Base-by-base conservation (phyloP, 2,113 vertebrate genomes). In the Colaptes auratus region DNA sequence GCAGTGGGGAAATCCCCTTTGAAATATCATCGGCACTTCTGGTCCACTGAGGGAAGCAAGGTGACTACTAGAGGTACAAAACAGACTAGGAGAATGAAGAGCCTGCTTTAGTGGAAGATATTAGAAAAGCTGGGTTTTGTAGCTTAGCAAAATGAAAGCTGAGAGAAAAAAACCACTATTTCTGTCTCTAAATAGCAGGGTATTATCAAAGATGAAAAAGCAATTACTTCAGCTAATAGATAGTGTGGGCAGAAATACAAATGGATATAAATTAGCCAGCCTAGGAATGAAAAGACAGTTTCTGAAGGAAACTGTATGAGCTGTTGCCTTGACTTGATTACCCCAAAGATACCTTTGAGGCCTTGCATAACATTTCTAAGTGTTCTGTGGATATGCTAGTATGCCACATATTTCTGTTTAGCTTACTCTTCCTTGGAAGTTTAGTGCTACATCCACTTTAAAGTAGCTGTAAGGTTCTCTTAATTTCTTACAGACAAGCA, bases 211-310 rank as follows among this genome's bases (percentile, higher is more conserved):
- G 75, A 88, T 33, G 9, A 85, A 89, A 88, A 77, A 50, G 50
- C 27, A 71, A 69, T 82, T 89, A 72, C 71, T 85, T 75, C 64
- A 85, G 28, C 10, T 85, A 72, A 85, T 75, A 78, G 48, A 30
- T 90, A 31, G n/a, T 60, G n/a, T 39, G 25, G 79, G 67, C 59
- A 95, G 85, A 94, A 89, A 53, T 33, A 85, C 36, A 82, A 85
- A 56, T 19, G 52, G 44, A 25, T 76, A 59, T 19, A 75, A 82
- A 92, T 58, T 35, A 89, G 10, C 35, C 74, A 78, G 36, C 7
- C 42, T 85, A 82, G 46, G 85, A 95, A 72, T 13, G n/a, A 63
- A 48, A 19, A 44, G 53, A 65, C 30, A 59, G 10, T 67, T 91
- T 82, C 67, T 85, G n/a, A 89, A 85, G 48, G 48, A 88, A 67